A percentile compares a stretch with the other conserved stretches of the same genome.
Conservation (phyloP, 2,888 invertebrate species). For the Hyposoter didymator region DNA sequence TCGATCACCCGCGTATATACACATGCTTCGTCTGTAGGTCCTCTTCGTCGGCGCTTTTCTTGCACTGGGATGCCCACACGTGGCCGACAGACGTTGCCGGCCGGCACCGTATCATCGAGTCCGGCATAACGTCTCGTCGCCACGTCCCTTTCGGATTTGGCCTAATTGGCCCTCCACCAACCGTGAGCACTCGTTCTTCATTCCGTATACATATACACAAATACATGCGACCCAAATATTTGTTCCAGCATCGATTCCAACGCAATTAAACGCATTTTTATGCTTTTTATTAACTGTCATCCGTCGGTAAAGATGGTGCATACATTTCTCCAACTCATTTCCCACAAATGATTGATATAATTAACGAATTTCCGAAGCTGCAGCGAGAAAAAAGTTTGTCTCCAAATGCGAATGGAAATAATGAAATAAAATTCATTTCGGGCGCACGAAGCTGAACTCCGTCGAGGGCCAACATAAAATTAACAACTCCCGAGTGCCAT, state of each 20-base stretch:
- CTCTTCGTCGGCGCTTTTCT: slow-evolving; percentile 75
- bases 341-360: background rate
- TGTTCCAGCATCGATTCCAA: slow-evolving; percentile 33
- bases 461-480: background rate
- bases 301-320: background rate
- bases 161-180: slow-evolving; percentile 63
- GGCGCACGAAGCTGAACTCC: background rate
- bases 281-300: background rate
- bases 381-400: background rate
- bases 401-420: background rate
- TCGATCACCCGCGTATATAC: background rate
- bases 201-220: slow-evolving; percentile 16
- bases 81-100: slow-evolving; percentile 76
- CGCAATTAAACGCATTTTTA: slow-evolving; percentile 34
- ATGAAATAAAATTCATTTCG: background rate
- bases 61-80: slow-evolving; percentile 78
- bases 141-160: slow-evolving; percentile 53
- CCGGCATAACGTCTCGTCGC: slow-evolving; percentile 64
- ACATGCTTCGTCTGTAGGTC: slow-evolving; percentile 27
- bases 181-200: slow-evolving; percentile 28
- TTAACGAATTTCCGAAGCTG: background rate
- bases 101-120: slow-evolving; percentile 54
- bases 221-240: slow-evolving; percentile 57
- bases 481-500: background rate
- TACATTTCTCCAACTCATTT: background rate